Evolutionary conservation across 2,113 vertebrate species (phyloP), one percentile per base, ranked within the genome.

Genomic region (Hypomesus transpacificus): DNA sequence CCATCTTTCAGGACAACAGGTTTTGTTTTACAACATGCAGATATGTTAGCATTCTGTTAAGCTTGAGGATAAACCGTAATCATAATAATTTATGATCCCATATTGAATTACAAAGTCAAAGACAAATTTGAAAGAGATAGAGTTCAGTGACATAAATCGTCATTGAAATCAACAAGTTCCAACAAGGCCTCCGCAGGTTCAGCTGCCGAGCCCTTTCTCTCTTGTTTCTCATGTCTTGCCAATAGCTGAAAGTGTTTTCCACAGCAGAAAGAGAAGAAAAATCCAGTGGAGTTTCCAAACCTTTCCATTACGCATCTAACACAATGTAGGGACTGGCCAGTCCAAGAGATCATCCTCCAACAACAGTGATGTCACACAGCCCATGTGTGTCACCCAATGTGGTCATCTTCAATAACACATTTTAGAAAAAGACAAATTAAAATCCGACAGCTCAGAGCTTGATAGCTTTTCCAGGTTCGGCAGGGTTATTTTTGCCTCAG

Each of bases 391-490:
- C 31, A 67, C 88, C 77, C 39, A 46, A 46, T 46, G 39, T 74
- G 14, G 56, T 69, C 8, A 13, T 69, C 76, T 86, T 81, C 74
- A 74, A 82, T 78, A 84, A 79, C 69, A 74, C 64, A 56, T 80
- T 73, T 69, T 75, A 74, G 68, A 82, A 75, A 77, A 53, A 51
- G 75, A 78, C 74, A 86, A 86, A 84, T 84, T 81, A 81, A 87
- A 4, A 88, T 73, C 82, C 69, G 70, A 83, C 80, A 86, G 88
- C 85, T 81, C 78, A 56, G 70, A 71, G 74, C 79, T 71, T 89
- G 85, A 91, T 91, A 81, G 83, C 77, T 86, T 92, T 89, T 75
- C 75, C 87, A 91, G 88, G 57, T 80, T 7, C 21, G 28, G 54
- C 21, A 24, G 63, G 60, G 84, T 81, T 88, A 87, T 83, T 89